A percentile compares a stretch with the other conserved stretches of the same genome.
Conservation (phyloP, 2,888 invertebrate genomes). For the Microctonus aethiopoides region DNA sequence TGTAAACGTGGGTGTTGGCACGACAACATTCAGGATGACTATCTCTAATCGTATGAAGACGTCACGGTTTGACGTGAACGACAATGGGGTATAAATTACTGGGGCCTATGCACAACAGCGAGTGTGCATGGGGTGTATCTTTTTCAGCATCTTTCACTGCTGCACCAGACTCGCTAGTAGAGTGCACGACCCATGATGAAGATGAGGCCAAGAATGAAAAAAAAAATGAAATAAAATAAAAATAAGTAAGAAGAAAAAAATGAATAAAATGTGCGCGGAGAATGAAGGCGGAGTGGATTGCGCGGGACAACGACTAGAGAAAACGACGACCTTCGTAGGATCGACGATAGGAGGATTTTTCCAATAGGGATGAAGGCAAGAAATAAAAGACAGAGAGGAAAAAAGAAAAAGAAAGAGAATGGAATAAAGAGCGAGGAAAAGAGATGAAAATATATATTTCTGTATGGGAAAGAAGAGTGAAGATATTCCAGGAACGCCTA, state of each 20-base stretch:
- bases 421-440: no score
- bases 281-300: neutral
- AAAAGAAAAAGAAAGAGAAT: no score
- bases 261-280: neutral
- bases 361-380: conserved; percentile 15
- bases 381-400: no score
- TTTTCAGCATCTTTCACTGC: conserved; percentile 30
- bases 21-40: conserved; percentile 16
- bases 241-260: neutral
- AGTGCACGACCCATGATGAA: conserved; percentile 16
- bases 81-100: conserved; percentile 60
- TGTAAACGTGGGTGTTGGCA: neutral
- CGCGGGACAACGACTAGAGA: conserved; percentile 14
- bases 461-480: conserved; percentile 39
- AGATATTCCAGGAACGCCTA: conserved; percentile 51
- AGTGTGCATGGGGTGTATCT: conserved; percentile 38
- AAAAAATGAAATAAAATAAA: neutral
- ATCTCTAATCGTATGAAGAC: conserved; percentile 50
- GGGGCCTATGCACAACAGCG: conserved; percentile 41
- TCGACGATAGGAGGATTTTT: conserved; percentile 15
- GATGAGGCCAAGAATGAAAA: conserved; percentile 3
- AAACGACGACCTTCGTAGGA: conserved; percentile 19
- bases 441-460: no score
- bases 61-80: conserved; percentile 55
- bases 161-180: conserved; percentile 7